Evolutionary conservation across 1,140 invertebrate genomes (phyloP), one percentile per base, ranked within the genome.

Genomic region (Cherax quadricarinatus): DNA sequence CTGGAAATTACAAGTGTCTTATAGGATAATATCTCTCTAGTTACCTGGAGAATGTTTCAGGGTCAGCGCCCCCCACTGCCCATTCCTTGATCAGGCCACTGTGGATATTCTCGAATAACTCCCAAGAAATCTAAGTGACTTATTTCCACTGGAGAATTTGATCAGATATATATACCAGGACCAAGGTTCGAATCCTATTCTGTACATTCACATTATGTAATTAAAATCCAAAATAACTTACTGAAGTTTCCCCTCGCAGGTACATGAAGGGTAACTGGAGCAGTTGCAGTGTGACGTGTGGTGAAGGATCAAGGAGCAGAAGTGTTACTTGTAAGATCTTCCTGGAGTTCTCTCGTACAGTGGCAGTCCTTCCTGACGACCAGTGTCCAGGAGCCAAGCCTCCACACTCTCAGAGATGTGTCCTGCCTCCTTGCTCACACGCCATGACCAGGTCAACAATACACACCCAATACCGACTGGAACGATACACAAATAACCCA

Each of bases 311-410:
- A 62, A 96, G 97, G 16, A 97, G 96, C 89, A 96, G 98, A 9
- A 96, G 97, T 94, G 98, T 98, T 2, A 96, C 97, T 89, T 99
- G 98, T 95, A 98, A 98, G 96, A 98, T 99, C 93, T 98, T 98
- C 95, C 95, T 99, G 78, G 98, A 98, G 95, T 98, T 98, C 94
- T 98, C 97, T 78, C 96, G 97, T 89, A 98, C 97, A 0, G 97
- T 98, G 70, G 98, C 97, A 0, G 97, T 97, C 93, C 95, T 99
- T 16, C 98, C 98, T 0, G 98, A 99, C 94, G 96, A 96, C n/a
- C 97, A 99, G 94, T 99, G 98, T 94, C 96, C 97, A 84, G 98
- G 98, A 0, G 96, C 96, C 0, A 98, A 98, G 94, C 98, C 98
- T 0, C 94, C 96, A 0, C 97, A 97, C 93, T 96, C 96, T 0